Conservation (phyloP, 2,888 invertebrate genomes). For the Drosophila kuntzei region DNA sequence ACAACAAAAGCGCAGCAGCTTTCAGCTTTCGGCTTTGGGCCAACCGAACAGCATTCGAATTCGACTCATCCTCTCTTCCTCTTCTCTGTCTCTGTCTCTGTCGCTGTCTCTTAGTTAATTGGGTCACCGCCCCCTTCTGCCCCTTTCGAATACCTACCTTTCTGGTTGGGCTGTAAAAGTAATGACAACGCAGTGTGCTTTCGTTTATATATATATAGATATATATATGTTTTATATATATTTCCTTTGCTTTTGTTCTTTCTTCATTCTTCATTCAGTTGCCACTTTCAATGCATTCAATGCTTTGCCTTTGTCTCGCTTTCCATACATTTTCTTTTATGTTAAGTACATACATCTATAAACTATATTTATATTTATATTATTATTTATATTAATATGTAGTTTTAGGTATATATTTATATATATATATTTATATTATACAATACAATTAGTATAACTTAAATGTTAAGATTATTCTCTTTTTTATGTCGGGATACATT, state of each 20-base stretch:
- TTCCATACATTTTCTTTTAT: slow-evolving; percentile 40
- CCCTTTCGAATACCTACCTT: slow-evolving; percentile 47
- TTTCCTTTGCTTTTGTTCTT: slow-evolving; percentile 57
- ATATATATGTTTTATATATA: slow-evolving; percentile 63
- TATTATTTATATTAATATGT: slow-evolving; percentile 44
- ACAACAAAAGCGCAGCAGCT: slow-evolving; percentile 61
- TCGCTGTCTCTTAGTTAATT: slow-evolving; percentile 49
- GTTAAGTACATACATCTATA: slow-evolving; percentile 73
- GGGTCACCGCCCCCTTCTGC: slow-evolving; percentile 59
- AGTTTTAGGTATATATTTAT: slow-evolving; percentile 38
- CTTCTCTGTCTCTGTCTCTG: neutral
- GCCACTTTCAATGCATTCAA: slow-evolving; percentile 67
- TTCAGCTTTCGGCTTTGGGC: slow-evolving; percentile 40
- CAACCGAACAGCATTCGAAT: slow-evolving; percentile 32
- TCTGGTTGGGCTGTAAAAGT: slow-evolving; percentile 47
- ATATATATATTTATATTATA: slow-evolving; percentile 59
- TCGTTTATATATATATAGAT: slow-evolving; percentile 52
- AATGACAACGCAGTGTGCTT: slow-evolving; percentile 64
- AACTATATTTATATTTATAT: slow-evolving; percentile 46
- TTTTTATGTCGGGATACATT: slow-evolving; percentile 24
- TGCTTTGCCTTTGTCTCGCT: slow-evolving; percentile 54
- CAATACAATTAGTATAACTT: slow-evolving; percentile 70
- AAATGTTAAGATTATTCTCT: slow-evolving; percentile 56
- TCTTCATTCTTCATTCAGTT: slow-evolving; percentile 64
- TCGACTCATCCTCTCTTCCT: slow-evolving; percentile 7